These are phyloP conservation scores for Albula goreensis DNA, from an alignment of 2,113 vertebrate genomes.

Conservation along the genomic window DNA sequence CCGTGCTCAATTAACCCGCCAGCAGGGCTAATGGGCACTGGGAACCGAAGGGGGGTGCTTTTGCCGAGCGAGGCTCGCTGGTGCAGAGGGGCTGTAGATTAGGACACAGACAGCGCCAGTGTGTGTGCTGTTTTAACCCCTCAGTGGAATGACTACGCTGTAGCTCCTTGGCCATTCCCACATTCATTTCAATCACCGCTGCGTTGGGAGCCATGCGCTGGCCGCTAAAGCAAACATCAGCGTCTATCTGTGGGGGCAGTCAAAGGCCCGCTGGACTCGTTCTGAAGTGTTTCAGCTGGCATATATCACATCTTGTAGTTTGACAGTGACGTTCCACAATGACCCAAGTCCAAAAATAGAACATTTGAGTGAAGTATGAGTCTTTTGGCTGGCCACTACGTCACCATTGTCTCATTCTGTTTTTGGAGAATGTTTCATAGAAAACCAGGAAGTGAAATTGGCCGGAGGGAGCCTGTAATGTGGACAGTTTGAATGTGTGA, in stretches of 20 bases:
- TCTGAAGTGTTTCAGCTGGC: no score
- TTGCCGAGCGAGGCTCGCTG: slow-evolving; percentile 12
- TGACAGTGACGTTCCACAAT: no score
- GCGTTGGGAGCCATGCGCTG: not conserved
- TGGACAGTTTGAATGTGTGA: not conserved
- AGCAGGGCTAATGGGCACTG: slow-evolving; percentile 43
- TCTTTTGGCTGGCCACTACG: no score
- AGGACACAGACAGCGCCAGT: not conserved
- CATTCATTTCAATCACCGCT: slow-evolving; percentile 4
- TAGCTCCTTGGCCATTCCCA: not conserved
- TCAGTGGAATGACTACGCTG: not conserved
- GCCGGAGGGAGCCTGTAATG: no score
- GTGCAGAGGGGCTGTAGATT: not conserved
- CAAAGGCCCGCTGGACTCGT: no score
- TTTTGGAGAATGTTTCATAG: no score
- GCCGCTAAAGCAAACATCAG: slow-evolving; percentile 14
- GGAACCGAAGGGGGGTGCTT: slow-evolving; percentile 25
- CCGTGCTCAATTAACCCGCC: slow-evolving; percentile 47
- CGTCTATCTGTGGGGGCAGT: not conserved
- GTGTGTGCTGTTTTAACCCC: not conserved
- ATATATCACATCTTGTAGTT: no score
- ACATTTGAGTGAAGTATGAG: no score
- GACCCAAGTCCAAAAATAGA: no score
- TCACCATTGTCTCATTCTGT: no score
- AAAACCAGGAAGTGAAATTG: no score